Conservation (phyloP, 2,113 vertebrate genomes). For the Nerophis lumbriciformis region DNA sequence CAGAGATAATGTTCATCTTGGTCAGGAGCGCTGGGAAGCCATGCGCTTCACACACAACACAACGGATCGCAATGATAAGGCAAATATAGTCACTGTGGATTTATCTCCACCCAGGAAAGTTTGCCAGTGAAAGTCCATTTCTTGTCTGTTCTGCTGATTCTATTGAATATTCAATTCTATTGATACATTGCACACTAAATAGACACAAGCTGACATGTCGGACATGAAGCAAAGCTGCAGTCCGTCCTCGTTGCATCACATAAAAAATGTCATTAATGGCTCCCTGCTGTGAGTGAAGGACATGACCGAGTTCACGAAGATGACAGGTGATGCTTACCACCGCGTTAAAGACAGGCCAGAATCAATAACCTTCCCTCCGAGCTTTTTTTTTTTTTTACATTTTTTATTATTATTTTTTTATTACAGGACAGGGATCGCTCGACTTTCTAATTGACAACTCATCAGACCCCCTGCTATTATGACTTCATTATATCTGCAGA, state of each 20-base stretch:
- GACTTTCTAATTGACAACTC: conserved; percentile 66
- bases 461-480: conserved; percentile 65
- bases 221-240: neutral
- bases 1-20: conserved; percentile 75
- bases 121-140: conserved; percentile 51
- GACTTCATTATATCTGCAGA: conserved; percentile 67
- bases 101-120: conserved; percentile 58
- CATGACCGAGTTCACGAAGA: conserved; percentile 2
- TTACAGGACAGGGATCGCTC: conserved; percentile 58
- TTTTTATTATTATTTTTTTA: conserved; percentile 16
- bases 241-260: neutral
- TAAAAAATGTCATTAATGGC: conserved; percentile 3
- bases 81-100: conserved; percentile 53
- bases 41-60: conserved; percentile 56
- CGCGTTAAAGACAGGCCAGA: conserved; percentile 38
- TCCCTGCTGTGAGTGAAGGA: conserved; percentile 19
- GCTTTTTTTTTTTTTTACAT: neutral
- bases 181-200: conserved; percentile 23
- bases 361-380: conserved; percentile 48
- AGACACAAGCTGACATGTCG: neutral
- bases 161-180: conserved; percentile 11
- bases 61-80: conserved; percentile 59
- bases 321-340: conserved; percentile 18
- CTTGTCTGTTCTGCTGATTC: conserved; percentile 43
- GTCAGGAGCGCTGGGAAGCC: conserved; percentile 60